Base-by-base conservation (phyloP, 2,888 invertebrate genomes). In the Drosophila colorata region DNA sequence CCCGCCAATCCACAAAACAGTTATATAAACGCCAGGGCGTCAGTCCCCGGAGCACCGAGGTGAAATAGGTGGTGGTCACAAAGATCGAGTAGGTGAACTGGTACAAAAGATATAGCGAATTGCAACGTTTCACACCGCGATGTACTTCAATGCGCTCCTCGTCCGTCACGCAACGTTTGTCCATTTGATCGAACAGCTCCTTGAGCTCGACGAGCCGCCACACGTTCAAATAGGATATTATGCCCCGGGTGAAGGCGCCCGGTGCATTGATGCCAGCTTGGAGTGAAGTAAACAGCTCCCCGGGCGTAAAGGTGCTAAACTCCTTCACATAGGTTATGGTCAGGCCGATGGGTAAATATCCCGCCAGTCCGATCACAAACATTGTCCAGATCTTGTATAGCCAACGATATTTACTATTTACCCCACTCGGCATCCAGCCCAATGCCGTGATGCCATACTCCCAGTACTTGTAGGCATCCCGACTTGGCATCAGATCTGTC, bases 231-330 rank as follows among this genome's bases (percentile, higher is more conserved):
- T 28, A 56, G 4, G 58, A 56, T 4, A 69, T 18, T 0, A 69
- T 0, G 8, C 53, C 53, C 4, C 75, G 72, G 5, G 48, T 14
- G 0, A 75, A 60, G 2, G 69, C 63, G 8, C 69, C 70, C 6
- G 72, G 57, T 0, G 46, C 28, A 59, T 80, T 79, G 2, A 80
- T 6, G 5, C 52, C 57, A 2, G 60, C 51, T 13, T 80, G 77
- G 23, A 74, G 25, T 0, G 85, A 81, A 0, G 79, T 80, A 0
- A 88, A 57, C 0, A 87, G 68, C 28, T 79, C 77, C 5, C 67
- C 69, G 0, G 83, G 70, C 5, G 64, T 69, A 28, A 87, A 74
- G 2, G 49, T 66, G 4, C 41, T 69, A 0, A 78, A 31, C n/a
- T 74, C 70, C 7, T 11, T 44, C 0, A 43, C 7, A 14, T 66